Conservation (phyloP, 1,140 invertebrate genomes). For the Drosophila ohnishii region DNA sequence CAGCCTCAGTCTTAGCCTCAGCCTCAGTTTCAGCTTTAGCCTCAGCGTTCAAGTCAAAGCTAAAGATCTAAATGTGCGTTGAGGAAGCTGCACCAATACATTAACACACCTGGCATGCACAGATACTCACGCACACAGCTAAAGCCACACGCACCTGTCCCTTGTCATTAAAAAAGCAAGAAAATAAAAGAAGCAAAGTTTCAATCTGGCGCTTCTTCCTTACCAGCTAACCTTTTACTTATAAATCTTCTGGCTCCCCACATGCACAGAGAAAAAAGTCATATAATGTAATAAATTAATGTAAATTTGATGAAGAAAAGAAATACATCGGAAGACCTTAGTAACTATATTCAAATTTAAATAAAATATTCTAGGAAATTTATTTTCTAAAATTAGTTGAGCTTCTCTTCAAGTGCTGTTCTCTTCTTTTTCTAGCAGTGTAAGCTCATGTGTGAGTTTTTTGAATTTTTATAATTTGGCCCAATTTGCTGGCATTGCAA, state of each 20-base stretch:
- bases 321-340: neutral
- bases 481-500: slow-evolving; percentile 80
- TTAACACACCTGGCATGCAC: neutral
- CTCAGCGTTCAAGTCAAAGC: slow-evolving; percentile 8
- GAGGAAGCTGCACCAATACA: slow-evolving; percentile 18
- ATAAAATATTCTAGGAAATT: neutral
- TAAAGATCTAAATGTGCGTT: slow-evolving; percentile 11
- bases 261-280: neutral
- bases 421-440: neutral
- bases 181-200: slow-evolving; percentile 23
- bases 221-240: slow-evolving; percentile 31
- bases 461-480: slow-evolving; percentile 72
- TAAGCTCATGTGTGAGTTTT: slow-evolving; percentile 13
- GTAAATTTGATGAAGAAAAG: neutral
- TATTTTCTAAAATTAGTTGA: neutral
- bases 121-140: slow-evolving; percentile 16
- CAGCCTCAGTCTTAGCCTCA: neutral
- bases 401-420: too few relatives aligned
- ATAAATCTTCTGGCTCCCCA: neutral
- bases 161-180: slow-evolving; percentile 44
- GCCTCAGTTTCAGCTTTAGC: slow-evolving; percentile 3
- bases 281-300: too few relatives aligned
- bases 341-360: neutral
- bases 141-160: slow-evolving; percentile 37
- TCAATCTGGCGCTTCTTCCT: slow-evolving; percentile 28